Evolutionary conservation across 2,797 vertebrate species (phyloP), one percentile per base, ranked within the genome.

Genomic region (Phoxinus dragarum): DNA sequence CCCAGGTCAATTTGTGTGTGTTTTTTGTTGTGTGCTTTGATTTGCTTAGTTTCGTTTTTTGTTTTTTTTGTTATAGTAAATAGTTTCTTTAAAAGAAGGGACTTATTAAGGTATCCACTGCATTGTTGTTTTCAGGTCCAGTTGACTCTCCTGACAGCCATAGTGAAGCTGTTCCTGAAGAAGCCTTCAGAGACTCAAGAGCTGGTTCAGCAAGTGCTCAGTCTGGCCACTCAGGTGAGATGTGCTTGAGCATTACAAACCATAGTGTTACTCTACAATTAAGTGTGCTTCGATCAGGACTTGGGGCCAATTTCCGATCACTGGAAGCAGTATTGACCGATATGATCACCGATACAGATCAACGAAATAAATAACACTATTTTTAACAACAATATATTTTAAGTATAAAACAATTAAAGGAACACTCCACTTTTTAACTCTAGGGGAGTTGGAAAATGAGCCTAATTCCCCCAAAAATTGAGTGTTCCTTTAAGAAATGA

Each of bases 111-210:
- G 19, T 38, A 47, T 36, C 49, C 16, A 38, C 61, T 67, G 42
- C 27, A 10, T 47, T 31, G 47, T 59, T 85, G 19, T 34, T 61
- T 77, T 42, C 89, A 99, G 98, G 98, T 99, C 54, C 98, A 99
- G 92, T 96, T 99, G 86, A 98, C 97, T 71, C 93, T 99, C 31
- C 95, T 99, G 91, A 99, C 98, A 0, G 98, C 98, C 40, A 99
- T 99, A 42, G 98, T 99, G 90, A 99, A 99, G 91, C 93, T 99
- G 56, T 99, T 99, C 93, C 92, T 99, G 68, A 99, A 99, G 91
- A 99, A 99, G 90, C 98, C 98, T 1, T 98, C 98, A 0, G 98
- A 99, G 94, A 99, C 98, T 0, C 98, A 99, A 92, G 98, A 99
- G 92, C 91, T 99, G 90, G 97, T 99, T 56, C 98, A 99, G 91